Conservation (phyloP, 2,113 vertebrate genomes). For the Anas platyrhynchos region DNA sequence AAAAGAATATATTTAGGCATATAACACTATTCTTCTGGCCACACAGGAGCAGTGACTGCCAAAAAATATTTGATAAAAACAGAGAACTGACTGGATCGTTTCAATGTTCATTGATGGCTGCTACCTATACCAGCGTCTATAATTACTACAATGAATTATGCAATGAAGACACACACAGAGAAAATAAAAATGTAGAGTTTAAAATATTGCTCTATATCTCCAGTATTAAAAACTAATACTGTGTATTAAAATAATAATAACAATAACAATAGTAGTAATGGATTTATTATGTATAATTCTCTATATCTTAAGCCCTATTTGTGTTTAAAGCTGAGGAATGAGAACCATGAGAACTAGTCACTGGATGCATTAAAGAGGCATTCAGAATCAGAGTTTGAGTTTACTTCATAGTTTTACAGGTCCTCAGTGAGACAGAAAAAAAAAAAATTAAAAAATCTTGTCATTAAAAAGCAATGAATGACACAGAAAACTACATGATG, state of each 20-base stretch:
- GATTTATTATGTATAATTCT: neutral
- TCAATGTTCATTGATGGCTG: neutral
- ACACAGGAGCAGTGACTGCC: neutral
- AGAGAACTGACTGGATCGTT: neutral
- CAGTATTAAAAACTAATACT: neutral
- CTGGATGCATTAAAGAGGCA: neutral
- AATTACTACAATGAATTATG: conserved; percentile 43
- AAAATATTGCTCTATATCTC: neutral
- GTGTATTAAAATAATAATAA: neutral
- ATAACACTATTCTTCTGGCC: neutral
- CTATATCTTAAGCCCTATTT: neutral
- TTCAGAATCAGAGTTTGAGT: neutral
- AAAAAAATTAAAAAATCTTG: neutral
- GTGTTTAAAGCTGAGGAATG: neutral
- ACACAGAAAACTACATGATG: neutral
- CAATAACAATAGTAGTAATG: neutral
- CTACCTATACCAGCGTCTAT: neutral
- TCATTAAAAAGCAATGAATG: neutral
- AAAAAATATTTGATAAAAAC: neutral
- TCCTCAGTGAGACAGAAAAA: neutral
- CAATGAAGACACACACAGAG: conserved; percentile 39
- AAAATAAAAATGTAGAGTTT: neutral
- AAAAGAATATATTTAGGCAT: neutral
- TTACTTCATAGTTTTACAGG: neutral
- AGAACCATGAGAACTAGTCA: neutral